Evolutionary conservation across 92 coral and sea anemone species (phyloP).

Genomic region (Pocillopora grandis): DNA sequence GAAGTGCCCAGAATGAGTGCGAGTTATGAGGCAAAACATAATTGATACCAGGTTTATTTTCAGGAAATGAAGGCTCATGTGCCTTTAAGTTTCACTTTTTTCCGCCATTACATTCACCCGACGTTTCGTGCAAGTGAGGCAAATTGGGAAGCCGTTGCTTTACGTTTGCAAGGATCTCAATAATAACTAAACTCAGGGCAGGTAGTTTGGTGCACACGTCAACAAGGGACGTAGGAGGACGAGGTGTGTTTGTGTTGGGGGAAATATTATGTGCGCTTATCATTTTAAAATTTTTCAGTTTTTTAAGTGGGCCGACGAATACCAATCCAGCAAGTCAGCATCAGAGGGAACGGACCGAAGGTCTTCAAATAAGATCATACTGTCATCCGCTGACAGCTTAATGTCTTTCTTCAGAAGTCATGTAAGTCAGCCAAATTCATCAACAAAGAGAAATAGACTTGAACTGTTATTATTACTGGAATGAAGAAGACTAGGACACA

Average conservation of each 20-base stretch:
- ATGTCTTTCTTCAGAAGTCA: conserved; percentile 73
- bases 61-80: too few relatives aligned
- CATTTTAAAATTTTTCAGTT: conserved; percentile 39
- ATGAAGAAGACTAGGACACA: too few relatives aligned
- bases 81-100: too few relatives aligned
- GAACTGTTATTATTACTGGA: accelerated
- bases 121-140: too few relatives aligned
- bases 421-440: conserved; percentile 43
- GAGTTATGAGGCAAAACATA: too few relatives aligned
- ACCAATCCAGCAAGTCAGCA: conserved; percentile 48
- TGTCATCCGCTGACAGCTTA: conserved; percentile 72
- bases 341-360: not conserved
- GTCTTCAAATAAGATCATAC: conserved; percentile 46
- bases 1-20: too few relatives aligned
- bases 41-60: too few relatives aligned
- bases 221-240: not conserved
- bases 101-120: too few relatives aligned
- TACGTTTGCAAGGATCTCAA: too few relatives aligned
- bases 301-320: conserved; percentile 97
- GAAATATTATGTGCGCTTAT: not conserved
- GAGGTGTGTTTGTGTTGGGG: not conserved
- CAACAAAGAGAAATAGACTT: too few relatives aligned
- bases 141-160: too few relatives aligned
- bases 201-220: not conserved
- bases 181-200: too few relatives aligned